Evolutionary conservation across 2,888 invertebrate species (phyloP).

Genomic region (Tanypteryx hageni): DNA sequence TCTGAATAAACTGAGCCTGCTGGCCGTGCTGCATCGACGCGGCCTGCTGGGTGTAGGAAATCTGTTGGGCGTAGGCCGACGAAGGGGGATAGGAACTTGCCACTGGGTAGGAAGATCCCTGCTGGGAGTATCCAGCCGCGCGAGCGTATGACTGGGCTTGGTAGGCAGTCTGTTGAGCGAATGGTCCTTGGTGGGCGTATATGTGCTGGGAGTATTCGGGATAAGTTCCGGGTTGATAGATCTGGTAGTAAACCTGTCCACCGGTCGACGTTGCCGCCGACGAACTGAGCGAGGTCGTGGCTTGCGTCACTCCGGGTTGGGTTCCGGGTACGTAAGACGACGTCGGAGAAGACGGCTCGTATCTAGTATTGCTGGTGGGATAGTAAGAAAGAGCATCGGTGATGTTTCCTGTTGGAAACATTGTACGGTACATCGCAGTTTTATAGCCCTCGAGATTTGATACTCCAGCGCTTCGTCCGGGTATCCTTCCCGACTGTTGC

Average conservation of each 20-base stretch:
- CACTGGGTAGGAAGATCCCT: constrained; percentile 72
- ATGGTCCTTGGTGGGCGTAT: constrained; percentile 72
- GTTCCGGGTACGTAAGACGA: constrained; percentile 79
- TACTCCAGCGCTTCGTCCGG: constrained; percentile 76
- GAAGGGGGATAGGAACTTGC: constrained; percentile 68
- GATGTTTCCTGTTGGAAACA: constrained; percentile 83
- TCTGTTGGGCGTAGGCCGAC: constrained; percentile 70
- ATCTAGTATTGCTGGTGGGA: constrained; percentile 81
- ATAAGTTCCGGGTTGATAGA: constrained; percentile 68
- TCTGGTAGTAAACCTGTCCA: constrained; percentile 42
- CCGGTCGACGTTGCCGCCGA: constrained; percentile 9
- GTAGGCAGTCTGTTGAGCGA: constrained; percentile 73
- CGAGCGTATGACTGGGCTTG: constrained; percentile 72
- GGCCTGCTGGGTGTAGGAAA: constrained; percentile 67
- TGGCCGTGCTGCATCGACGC: constrained; percentile 73
- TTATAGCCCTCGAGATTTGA: constrained; percentile 82
- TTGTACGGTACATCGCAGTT: constrained; percentile 80
- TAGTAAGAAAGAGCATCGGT: constrained; percentile 90
- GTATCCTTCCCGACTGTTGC: constrained; percentile 66
- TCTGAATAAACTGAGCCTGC: constrained; percentile 11
- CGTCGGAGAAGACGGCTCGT: constrained; percentile 78
- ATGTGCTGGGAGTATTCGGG: constrained; percentile 72
- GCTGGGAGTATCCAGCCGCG: constrained; percentile 68
- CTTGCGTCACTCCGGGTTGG: constrained; percentile 78
- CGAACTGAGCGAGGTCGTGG: constrained; percentile 45